Conservation (phyloP, 2,797 vertebrate genomes). For the Euphonia xanthogaster region DNA sequence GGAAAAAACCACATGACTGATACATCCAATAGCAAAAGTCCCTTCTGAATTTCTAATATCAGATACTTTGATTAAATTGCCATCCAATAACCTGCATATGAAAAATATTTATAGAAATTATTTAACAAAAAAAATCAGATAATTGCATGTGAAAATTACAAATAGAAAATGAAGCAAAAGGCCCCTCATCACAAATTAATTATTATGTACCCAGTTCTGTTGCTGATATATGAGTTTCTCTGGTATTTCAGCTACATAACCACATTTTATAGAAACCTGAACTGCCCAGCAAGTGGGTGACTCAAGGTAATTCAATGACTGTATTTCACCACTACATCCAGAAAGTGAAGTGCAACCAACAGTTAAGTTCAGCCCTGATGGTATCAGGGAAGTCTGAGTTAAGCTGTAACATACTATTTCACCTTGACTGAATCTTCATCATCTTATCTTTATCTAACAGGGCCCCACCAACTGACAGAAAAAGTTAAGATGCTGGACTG, state of each 20-base stretch:
- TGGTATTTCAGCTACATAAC: neutral
- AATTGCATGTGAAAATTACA: neutral
- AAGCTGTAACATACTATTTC: slow-evolving; percentile 52
- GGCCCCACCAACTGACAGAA: slow-evolving; percentile 30
- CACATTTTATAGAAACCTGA: slow-evolving; percentile 44
- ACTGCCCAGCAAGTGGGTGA: slow-evolving; percentile 56
- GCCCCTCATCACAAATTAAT: neutral
- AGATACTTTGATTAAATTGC: slow-evolving; percentile 3
- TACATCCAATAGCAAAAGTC: neutral
- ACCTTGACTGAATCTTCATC: slow-evolving; percentile 43
- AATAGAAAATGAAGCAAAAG: slow-evolving; percentile 6
- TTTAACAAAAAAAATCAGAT: neutral
- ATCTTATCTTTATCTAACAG: slow-evolving; percentile 59
- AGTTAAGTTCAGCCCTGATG: slow-evolving; percentile 57
- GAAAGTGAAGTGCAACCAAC: slow-evolving; percentile 41
- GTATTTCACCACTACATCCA: slow-evolving; percentile 40
- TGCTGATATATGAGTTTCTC: neutral
- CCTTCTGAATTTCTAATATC: slow-evolving; percentile 1
- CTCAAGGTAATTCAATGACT: slow-evolving; percentile 43
- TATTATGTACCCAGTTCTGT: neutral
- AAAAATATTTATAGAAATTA: slow-evolving; percentile 39
- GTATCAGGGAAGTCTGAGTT: slow-evolving; percentile 53
- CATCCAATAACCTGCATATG: slow-evolving; percentile 16
- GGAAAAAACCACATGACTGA: neutral
- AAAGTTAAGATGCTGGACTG: neutral